Conservation (phyloP, 2,113 vertebrate genomes). For the Oncorhynchus nerka region DNA sequence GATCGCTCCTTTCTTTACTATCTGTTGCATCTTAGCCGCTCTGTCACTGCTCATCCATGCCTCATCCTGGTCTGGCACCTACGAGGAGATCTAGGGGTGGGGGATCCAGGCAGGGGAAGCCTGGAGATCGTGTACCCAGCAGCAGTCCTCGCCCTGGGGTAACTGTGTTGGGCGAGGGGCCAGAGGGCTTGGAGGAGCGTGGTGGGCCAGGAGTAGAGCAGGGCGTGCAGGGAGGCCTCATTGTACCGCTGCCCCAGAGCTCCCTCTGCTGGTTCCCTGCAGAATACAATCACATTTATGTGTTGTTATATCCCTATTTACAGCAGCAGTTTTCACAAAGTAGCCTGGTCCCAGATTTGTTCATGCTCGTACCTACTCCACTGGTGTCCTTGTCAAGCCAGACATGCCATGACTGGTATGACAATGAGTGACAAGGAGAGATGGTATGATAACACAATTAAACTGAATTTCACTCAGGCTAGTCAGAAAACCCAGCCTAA, state of each 20-base stretch:
- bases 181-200: neutral
- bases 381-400: too few relatives aligned
- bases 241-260: slow-evolving; percentile 7
- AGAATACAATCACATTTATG: neutral
- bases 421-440: too few relatives aligned
- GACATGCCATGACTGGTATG: too few relatives aligned
- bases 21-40: too few relatives aligned
- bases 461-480: too few relatives aligned
- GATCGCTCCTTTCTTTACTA: too few relatives aligned
- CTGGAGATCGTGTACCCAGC: neutral
- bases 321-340: neutral
- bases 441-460: too few relatives aligned
- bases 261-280: neutral
- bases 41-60: too few relatives aligned
- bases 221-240: slow-evolving; percentile 22
- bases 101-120: neutral
- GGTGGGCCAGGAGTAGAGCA: neutral
- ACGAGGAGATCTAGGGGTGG: neutral
- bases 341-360: too few relatives aligned
- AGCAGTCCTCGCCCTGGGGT: neutral
- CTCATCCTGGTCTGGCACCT: neutral
- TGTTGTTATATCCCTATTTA: too few relatives aligned
- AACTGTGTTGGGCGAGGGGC: neutral
- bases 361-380: too few relatives aligned
- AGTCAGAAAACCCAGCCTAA: too few relatives aligned